Conservation (phyloP, 2,888 invertebrate species). For the Bembecia ichneumoniformis region DNA sequence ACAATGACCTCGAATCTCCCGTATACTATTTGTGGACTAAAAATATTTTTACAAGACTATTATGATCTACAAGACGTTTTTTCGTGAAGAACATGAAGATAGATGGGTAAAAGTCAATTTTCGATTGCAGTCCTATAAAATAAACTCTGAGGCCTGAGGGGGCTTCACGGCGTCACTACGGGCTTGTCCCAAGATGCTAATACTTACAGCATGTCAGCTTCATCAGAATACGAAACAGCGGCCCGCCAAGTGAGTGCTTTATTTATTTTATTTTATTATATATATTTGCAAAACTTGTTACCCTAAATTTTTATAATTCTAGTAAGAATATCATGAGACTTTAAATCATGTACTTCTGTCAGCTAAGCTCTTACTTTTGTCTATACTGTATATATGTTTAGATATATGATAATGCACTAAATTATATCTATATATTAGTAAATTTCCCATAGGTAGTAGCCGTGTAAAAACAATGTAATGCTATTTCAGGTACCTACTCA, state of each 20-base stretch:
- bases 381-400: no score
- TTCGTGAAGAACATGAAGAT: conserved; percentile 42
- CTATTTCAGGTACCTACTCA: conserved; percentile 9
- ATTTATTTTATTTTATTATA: conserved; percentile 1
- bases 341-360: no score
- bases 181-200: conserved; percentile 70
- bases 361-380: no score
- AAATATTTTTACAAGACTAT: conserved; percentile 60
- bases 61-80: conserved; percentile 44
- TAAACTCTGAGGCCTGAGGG: conserved; percentile 61
- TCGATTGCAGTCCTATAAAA: conserved; percentile 67
- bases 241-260: conserved; percentile 66
- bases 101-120: conserved; percentile 56
- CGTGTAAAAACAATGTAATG: conserved; percentile 2
- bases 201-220: conserved; percentile 68
- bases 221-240: conserved; percentile 67
- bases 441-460: conserved; percentile 6
- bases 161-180: conserved; percentile 65
- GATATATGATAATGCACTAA: background rate
- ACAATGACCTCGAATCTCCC: conserved; percentile 64
- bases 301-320: no score
- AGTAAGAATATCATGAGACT: no score
- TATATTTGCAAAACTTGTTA: no score
- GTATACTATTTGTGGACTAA: conserved; percentile 59
- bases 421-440: no score